Evolutionary conservation across 2,113 vertebrate species (phyloP), one percentile per base, ranked within the genome.

Genomic region (Oncorhynchus gorbuscha): DNA sequence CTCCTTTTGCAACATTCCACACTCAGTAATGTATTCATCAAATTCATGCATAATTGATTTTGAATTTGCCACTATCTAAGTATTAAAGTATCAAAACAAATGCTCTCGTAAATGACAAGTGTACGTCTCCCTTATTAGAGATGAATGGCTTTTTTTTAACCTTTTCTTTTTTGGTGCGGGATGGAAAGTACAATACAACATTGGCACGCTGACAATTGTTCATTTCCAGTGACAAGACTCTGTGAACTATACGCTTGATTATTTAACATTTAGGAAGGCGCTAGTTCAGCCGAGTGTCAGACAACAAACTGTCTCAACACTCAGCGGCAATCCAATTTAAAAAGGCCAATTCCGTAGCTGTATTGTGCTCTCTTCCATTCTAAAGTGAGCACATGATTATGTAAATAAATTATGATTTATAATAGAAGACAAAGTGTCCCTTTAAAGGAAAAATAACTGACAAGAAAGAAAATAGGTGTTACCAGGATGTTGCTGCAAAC

Each of bases 21-120:
- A 78, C 70, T 72, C 87, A 89, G 39, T 45, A 45, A 45, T 45
- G 9, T 45, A 11, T 45, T 45, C 39, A 45, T 45, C 39, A 45
- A 91, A 93, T 93, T 91, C 92, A 96, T 93, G 93, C 92, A 94
- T 94, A 94, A 92, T 80, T 95, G 92, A 93, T 94, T 93, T 91
- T 91, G 83, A 93, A 93, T 94, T 93, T 89, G 93, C 86, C 89
- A 91, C 88, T 89, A 8, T 45, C 39, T 45, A 88, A 90, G 90
- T 89, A 91, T 88, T 90, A 90, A 90, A 92, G 90, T 82, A 89
- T 75, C 87, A 88, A 91, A 93, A 91, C 91, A 91, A 87, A 91
- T 87, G 83, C 78, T 81, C 81, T 80, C 77, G 85, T 92, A 91
- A 93, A 89, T 84, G 89, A 92, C 89, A 87, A 90, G 85, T 89